These are phyloP conservation scores for Petaurus breviceps DNA, from an alignment of 2,113 vertebrate genomes.

Conservation along the genomic window DNA sequence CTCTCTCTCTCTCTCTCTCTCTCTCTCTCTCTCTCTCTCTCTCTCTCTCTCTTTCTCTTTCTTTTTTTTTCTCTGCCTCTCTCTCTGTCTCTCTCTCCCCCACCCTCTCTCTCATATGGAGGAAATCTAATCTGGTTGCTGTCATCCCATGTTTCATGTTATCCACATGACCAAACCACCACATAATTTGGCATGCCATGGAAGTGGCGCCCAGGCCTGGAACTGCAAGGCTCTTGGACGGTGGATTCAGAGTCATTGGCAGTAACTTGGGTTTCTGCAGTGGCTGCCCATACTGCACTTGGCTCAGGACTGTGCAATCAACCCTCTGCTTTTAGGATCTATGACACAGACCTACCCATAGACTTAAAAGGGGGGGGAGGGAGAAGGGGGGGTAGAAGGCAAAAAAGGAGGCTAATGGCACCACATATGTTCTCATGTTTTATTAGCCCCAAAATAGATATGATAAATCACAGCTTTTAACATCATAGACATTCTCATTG, in stretches of 20 bases:
- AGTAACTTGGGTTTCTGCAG: not conserved
- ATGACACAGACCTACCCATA: constrained; percentile 43
- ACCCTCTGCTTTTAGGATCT: not conserved
- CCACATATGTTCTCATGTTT: constrained; percentile 55
- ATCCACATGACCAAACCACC: not conserved
- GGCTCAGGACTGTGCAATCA: not conserved
- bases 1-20: not conserved
- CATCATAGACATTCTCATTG: constrained; percentile 69
- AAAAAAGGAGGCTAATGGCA: constrained; percentile 52
- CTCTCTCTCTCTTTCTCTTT: rapidly evolving
- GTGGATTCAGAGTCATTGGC: not conserved
- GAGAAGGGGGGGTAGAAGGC: not conserved
- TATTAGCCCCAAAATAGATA: constrained; percentile 62
- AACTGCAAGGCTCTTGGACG: rapidly evolving
- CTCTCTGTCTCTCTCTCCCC: not conserved
- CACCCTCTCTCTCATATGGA: not conserved
- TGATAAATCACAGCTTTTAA: constrained; percentile 64
- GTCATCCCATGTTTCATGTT: not conserved
- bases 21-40: not conserved
- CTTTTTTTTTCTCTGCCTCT: not conserved
- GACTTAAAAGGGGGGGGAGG: constrained; percentile 19
- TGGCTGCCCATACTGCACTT: not conserved
- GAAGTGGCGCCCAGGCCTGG: not conserved
- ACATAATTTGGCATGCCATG: not conserved
- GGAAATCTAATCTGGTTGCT: not conserved